Evolutionary conservation across 2,888 invertebrate species (phyloP).

Genomic region (Leucania comma): DNA sequence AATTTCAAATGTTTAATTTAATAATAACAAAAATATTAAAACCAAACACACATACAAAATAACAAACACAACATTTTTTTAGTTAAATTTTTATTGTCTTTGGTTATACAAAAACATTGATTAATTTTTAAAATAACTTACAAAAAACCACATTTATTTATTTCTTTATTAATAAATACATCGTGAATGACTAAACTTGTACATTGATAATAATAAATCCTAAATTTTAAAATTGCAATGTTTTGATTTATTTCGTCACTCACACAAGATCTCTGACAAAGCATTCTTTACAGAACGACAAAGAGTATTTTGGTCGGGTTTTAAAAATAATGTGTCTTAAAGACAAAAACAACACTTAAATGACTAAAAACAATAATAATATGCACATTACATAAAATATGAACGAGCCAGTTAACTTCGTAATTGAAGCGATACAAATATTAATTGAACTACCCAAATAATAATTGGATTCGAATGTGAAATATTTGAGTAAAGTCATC

Average conservation of each 20-base stretch:
- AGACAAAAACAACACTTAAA: slow-evolving; percentile 59
- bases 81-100: slow-evolving; percentile 91
- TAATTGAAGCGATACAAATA: slow-evolving; percentile 47
- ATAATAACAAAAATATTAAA: slow-evolving; percentile 12
- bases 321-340: slow-evolving; percentile 57
- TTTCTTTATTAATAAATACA: slow-evolving; percentile 81
- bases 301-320: slow-evolving; percentile 66
- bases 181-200: slow-evolving; percentile 87
- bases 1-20: slow-evolving; percentile 19
- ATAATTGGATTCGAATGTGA: slow-evolving; percentile 34
- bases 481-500: slow-evolving; percentile 25
- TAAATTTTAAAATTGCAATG: slow-evolving; percentile 64
- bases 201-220: slow-evolving; percentile 85
- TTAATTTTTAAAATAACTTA: slow-evolving; percentile 90
- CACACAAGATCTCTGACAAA: slow-evolving; percentile 44
- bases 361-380: slow-evolving; percentile 42
- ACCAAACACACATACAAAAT: slow-evolving; percentile 61
- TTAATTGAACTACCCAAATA: slow-evolving; percentile 22
- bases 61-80: slow-evolving; percentile 77
- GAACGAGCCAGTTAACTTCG: slow-evolving; percentile 45
- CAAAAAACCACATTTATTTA: slow-evolving; percentile 89
- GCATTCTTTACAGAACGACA: slow-evolving; percentile 30
- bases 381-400: slow-evolving; percentile 27
- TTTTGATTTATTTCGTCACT: slow-evolving; percentile 58
- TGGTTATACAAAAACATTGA: slow-evolving; percentile 91